Evolutionary conservation across 2,888 invertebrate genomes (phyloP), one percentile per base, ranked within the genome.

Genomic region (Synanthedon vespiformis): DNA sequence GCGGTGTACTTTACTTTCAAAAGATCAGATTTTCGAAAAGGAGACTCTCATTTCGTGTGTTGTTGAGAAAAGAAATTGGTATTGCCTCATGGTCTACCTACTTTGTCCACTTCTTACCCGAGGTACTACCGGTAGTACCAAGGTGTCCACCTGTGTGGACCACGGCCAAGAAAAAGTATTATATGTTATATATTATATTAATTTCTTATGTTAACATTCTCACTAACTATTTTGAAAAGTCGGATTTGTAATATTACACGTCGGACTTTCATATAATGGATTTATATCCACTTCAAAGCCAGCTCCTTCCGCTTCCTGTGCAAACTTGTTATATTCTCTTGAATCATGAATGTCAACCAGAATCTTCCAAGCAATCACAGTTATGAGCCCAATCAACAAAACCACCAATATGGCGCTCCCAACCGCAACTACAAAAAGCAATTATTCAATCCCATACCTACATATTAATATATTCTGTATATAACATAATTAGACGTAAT

Each of bases 331-430:
- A 52, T 77, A 85, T 58, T 83, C 83, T 12, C 64, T 71, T 51
- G 70, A 68, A 52, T 85, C 84, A 52, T 76, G 74, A 3, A 68
- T 51, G 40, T 79, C 74, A 1, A 80, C 69, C 5, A 78, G 51
- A 4, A 80, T 56, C 59, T 84, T 85, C 83, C 83, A 84, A 1
- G 64, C 57, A 1, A 83, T 61, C 0, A 77, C 61, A 2, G 82
- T 78, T 44, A 81, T 40, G 4, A 85, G 55, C 3, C 85, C 85
- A n/a, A 84, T 68, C 2, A 83, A 52, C 11, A 85, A 50, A 0
- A 82, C 70, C 6, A 63, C 56, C 0, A 72, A 77, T 6, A 83
- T 65, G 0, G 76, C 67, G 51, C 72, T 68, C 1, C 70, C 77
- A 1, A 76, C 67, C 4, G 75, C 63, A 62, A 80, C 85, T 85